These are phyloP conservation scores for Sphyrna mokarran DNA, from an alignment of 2,113 vertebrate genomes.

Conservation along the genomic window DNA sequence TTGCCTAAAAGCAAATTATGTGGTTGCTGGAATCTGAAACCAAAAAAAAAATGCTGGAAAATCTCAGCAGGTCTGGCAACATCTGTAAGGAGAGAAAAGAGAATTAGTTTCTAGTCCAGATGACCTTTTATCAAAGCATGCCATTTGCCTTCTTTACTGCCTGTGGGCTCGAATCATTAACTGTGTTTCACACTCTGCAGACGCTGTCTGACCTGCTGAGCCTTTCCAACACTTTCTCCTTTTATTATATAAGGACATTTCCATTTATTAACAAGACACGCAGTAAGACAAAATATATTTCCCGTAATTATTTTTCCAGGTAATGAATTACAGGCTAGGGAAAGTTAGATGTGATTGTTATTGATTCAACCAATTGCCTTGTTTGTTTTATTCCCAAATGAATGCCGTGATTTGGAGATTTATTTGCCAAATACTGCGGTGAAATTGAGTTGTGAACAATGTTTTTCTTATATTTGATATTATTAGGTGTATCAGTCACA, in stretches of 20 bases:
- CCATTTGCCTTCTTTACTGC: too few relatives aligned
- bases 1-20: too few relatives aligned
- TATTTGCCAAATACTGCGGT: background rate
- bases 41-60: background rate
- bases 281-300: background rate
- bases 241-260: background rate
- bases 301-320: background rate
- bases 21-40: background rate
- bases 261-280: background rate
- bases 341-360: background rate
- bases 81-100: background rate
- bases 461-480: background rate
- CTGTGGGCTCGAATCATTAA: too few relatives aligned
- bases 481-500: constrained; percentile 5
- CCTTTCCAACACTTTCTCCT: too few relatives aligned
- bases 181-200: too few relatives aligned
- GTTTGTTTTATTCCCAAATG: constrained; percentile 22
- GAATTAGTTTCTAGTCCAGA: too few relatives aligned
- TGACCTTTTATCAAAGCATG: too few relatives aligned
- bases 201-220: too few relatives aligned
- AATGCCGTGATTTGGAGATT: constrained; percentile 8
- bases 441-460: constrained; percentile 25
- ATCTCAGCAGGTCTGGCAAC: background rate
- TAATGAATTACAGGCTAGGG: constrained; percentile 5
- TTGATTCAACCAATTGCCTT: constrained; percentile 26